Base-by-base conservation (phyloP, 2,113 vertebrate species). In the Mixornis gularis region DNA sequence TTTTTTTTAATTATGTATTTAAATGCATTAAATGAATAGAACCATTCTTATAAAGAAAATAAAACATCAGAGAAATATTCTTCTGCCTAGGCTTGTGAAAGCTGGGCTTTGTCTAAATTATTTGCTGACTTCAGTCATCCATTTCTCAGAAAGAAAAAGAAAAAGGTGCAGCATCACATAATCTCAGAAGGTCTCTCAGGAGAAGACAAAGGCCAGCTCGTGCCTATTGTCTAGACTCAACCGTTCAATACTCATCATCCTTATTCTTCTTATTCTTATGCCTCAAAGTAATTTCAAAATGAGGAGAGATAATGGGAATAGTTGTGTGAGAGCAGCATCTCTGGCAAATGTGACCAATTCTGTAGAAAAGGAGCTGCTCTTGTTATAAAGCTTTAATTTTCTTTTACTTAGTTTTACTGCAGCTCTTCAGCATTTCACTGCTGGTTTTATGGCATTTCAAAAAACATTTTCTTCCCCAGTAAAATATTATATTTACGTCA, bases 111-210 rank as follows among this genome's bases (percentile, higher is more conserved):
- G 79, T 92, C 66, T 85, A 82, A 95, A 85, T 89, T 89, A 77
- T 92, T 92, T 95, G 87, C 91, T 93, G 79, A 94, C 87, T 91
- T 94, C 41, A 77, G 85, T 82, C 53, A 49, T 82, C 70, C 44
- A 49, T 93, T 91, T 94, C 85, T 92, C 49, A 76, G 66, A 48
- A 43, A 70, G n/a, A 34, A n/a, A 41, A 46, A 87, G 73, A 68
- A 58, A 86, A 65, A 62, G 43, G 27, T 56, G 7, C 44, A 49
- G 36, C 49, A 76, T 79, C 85, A 24, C 64, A 44, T 44, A 49
- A 77, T 94, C 74, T 89, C 58, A 34, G 81, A 76, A 91, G 73
- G 74, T 92, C 85, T 86, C 84, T 82, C 53, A 69, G 44, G 38
- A 89, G 85, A 38, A 94, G 87, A 76, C 65, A 94, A 95, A 92